These are phyloP conservation scores for Raphicerus campestris DNA, from an alignment of 2,113 vertebrate genomes.

Conservation along the genomic window DNA sequence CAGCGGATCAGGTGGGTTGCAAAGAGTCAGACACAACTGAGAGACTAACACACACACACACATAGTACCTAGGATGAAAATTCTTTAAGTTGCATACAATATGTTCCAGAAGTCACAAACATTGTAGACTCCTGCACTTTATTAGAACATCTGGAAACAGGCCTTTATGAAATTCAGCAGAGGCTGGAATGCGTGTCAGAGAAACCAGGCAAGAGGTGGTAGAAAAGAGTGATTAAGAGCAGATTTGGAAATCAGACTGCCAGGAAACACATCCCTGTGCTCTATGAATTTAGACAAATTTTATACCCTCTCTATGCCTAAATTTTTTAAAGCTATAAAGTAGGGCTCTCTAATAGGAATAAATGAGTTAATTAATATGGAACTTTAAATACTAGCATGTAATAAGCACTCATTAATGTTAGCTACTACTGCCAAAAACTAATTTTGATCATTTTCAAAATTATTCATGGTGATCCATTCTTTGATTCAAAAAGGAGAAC, in stretches of 20 bases:
- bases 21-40: neutral
- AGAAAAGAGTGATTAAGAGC: neutral
- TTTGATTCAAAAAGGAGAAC: neutral
- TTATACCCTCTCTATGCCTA: neutral
- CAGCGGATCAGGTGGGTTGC: neutral
- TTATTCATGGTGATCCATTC: neutral
- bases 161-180: neutral
- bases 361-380: neutral
- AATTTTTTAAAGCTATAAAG: neutral
- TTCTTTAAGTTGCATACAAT: neutral
- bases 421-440: neutral
- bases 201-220: neutral
- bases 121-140: neutral
- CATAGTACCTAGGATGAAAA: neutral
- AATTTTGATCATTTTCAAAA: neutral
- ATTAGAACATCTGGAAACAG: neutral
- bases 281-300: neutral
- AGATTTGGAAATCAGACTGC: neutral
- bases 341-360: neutral
- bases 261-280: neutral
- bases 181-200: neutral
- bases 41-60: neutral
- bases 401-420: neutral
- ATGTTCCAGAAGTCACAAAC: neutral
- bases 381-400: neutral